Evolutionary conservation across 2,797 vertebrate genomes (phyloP).

Genomic region (Enteromius anoplus): DNA sequence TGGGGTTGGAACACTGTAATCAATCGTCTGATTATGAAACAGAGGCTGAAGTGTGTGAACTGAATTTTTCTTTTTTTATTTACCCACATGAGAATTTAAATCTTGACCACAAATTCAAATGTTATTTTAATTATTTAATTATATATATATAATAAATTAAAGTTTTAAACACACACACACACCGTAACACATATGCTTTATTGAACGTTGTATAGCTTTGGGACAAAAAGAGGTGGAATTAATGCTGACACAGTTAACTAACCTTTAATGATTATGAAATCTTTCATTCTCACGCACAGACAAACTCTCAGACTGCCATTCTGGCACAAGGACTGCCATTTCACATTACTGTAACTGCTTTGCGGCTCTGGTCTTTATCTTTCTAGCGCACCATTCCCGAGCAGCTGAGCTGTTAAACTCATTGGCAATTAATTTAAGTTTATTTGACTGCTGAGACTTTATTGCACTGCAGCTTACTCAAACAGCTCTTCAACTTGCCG

Average conservation of each 20-base stretch:
- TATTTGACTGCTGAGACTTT: conserved; percentile 48
- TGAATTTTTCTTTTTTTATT: background rate
- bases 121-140: no score
- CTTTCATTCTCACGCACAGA: conserved; percentile 10
- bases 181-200: background rate
- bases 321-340: conserved; percentile 19
- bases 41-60: conserved; percentile 39
- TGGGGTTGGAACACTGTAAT: conserved; percentile 65
- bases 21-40: conserved; percentile 60
- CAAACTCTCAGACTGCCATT: conserved; percentile 40
- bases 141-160: no score
- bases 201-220: background rate
- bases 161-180: no score
- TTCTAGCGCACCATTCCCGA: conserved; percentile 5
- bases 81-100: background rate
- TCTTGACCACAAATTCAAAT: no score
- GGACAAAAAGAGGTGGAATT: background rate
- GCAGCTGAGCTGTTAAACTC: conserved; percentile 38
- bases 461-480: conserved; percentile 41
- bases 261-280: background rate
- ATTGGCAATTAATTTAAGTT: conserved; percentile 49
- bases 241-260: background rate
- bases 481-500: conserved; percentile 34
- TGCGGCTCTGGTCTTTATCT: conserved; percentile 45
- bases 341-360: conserved; percentile 26